A percentile compares a stretch with the other conserved stretches of the same genome.
Conservation (phyloP, 1,140 invertebrate genomes). For the Eubasilissa regina region DNA sequence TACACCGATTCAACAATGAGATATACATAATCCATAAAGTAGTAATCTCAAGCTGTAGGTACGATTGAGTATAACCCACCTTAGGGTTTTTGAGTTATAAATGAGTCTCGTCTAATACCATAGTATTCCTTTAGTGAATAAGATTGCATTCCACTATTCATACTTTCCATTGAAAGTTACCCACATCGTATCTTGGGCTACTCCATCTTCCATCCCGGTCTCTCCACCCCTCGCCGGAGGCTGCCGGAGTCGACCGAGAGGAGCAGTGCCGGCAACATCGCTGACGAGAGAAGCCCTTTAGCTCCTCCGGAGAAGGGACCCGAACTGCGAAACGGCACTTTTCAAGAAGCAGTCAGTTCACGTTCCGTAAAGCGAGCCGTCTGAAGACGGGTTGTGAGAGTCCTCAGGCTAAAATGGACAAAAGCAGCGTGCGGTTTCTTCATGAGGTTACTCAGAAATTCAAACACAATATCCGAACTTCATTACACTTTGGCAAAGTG, state of each 20-base stretch:
- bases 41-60: too few species aligned
- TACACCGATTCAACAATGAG: too few species aligned
- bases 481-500: slow-evolving; percentile 15
- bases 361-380: neutral
- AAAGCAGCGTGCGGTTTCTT: slow-evolving; percentile 30
- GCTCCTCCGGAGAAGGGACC: neutral
- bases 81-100: too few species aligned
- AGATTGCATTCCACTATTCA: too few species aligned
- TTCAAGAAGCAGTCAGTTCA: neutral
- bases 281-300: neutral
- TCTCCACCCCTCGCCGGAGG: neutral
- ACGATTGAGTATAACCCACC: too few species aligned
- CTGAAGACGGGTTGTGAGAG: neutral
- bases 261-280: neutral
- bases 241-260: too few species aligned
- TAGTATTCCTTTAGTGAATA: too few species aligned
- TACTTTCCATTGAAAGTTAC: neutral
- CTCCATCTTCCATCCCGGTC: neutral
- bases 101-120: too few species aligned
- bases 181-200: neutral
- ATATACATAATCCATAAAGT: too few species aligned
- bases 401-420: slow-evolving; percentile 9
- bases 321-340: neutral
- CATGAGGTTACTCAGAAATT: slow-evolving; percentile 19
- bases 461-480: slow-evolving; percentile 37